Percentiles rank a stretch among this genome's conserved stretches.
Conservation (phyloP, 2,797 vertebrate species). For the Sebastes hubbsi region DNA sequence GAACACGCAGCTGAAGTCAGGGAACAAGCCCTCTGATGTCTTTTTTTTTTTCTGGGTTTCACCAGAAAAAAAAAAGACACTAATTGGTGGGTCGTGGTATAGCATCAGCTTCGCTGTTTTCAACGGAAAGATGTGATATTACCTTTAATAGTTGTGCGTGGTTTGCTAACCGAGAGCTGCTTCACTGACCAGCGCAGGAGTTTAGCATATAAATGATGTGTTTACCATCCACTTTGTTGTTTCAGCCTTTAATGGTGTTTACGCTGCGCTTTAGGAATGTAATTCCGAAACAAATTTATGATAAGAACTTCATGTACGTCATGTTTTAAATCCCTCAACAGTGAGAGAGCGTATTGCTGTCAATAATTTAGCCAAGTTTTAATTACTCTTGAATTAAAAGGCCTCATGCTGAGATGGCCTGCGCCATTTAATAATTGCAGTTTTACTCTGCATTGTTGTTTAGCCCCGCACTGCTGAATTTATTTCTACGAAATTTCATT, state of each 20-base stretch:
- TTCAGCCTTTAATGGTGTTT: conserved; percentile 21
- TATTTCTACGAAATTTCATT: conserved; percentile 60
- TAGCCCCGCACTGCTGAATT: conserved; percentile 38
- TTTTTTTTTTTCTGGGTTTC: conserved; percentile 39
- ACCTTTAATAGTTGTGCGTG: background rate
- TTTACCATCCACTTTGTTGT: conserved; percentile 26
- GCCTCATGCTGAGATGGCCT: conserved; percentile 2
- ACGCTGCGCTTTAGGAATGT: background rate
- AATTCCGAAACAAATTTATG: conserved; percentile 38
- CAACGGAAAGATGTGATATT: background rate
- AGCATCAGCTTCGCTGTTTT: background rate
- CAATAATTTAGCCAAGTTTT: conserved; percentile 44
- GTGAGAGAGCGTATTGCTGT: conserved; percentile 20
- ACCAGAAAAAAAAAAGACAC: conserved; percentile 27
- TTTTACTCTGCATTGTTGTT: conserved; percentile 30
- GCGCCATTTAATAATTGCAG: conserved; percentile 33
- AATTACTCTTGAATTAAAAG: conserved; percentile 60
- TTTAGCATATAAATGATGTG: conserved; percentile 36
- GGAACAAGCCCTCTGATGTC: conserved; percentile 56
- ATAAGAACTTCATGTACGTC: conserved; percentile 20
- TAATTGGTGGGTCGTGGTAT: conserved; percentile 27
- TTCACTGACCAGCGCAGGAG: background rate
- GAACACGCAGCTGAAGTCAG: conserved; percentile 68
- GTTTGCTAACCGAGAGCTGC: background rate
- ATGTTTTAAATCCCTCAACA: conserved; percentile 30